phyloP scores from a whole-genome alignment of 2,113 vertebrate genomes.

The Phylloscopus whistleri region DNA sequence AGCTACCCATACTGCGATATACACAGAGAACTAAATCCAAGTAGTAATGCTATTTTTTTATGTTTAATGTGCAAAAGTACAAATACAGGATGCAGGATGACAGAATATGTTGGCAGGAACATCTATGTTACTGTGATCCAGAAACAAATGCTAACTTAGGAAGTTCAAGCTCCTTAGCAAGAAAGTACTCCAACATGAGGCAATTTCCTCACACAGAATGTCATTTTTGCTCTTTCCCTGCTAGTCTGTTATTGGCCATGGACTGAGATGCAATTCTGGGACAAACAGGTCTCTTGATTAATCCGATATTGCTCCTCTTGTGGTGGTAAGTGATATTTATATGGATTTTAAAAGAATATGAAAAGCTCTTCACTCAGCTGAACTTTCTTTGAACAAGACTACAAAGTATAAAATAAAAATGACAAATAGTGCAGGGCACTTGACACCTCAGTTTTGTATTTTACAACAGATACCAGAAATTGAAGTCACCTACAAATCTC shows the following conservation, averaged over 20 bases:
- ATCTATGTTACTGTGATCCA: accelerated
- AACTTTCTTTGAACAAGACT: neutral
- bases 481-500: neutral
- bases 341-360: neutral
- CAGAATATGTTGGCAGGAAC: neutral
- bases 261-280: neutral
- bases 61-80: neutral
- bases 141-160: neutral
- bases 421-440: neutral
- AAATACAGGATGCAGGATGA: neutral
- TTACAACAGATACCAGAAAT: slow-evolving; percentile 4
- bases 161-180: neutral
- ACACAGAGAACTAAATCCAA: neutral
- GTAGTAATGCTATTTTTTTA: neutral
- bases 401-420: neutral
- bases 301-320: neutral
- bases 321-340: neutral
- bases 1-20: neutral
- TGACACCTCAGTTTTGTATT: neutral
- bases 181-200: neutral
- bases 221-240: neutral
- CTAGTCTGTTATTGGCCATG: neutral
- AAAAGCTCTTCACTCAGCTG: neutral
- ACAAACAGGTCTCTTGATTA: neutral
- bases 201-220: neutral